Evolutionary conservation across 2,797 vertebrate species (phyloP).

Genomic region (Pangasius mekongensis): DNA sequence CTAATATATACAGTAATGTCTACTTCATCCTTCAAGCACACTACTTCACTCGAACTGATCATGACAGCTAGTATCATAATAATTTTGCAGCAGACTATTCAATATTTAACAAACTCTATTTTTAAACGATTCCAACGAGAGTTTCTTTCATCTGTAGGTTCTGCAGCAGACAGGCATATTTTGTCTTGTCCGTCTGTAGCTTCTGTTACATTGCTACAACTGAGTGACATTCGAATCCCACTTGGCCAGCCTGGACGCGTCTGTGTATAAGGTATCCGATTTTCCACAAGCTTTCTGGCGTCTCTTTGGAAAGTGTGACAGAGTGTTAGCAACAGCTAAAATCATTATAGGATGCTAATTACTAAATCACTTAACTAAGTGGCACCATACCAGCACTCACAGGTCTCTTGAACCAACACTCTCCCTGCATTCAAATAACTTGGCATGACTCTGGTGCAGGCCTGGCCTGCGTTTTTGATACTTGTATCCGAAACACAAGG

Average conservation of each 20-base stretch:
- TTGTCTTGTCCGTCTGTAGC: background rate
- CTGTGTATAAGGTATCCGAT: background rate
- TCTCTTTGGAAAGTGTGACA: conserved; percentile 3
- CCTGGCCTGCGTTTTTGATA: background rate
- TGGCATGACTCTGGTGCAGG: background rate
- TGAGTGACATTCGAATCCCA: background rate
- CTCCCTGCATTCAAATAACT: background rate
- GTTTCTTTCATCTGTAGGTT: background rate
- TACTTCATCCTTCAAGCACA: background rate
- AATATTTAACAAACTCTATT: background rate
- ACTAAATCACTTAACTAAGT: conserved; percentile 27
- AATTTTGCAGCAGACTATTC: background rate
- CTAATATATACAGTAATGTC: conserved; percentile 1
- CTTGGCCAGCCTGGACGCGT: background rate
- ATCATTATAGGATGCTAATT: conserved; percentile 47
- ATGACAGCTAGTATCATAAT: background rate
- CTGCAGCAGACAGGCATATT: background rate
- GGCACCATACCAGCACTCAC: conserved; percentile 20
- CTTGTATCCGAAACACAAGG: background rate
- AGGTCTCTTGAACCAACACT: background rate
- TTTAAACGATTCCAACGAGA: background rate
- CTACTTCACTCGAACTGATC: background rate
- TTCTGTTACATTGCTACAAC: background rate
- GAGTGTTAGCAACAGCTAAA: conserved; percentile 39
- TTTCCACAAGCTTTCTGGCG: background rate